A percentile compares a stretch with the other conserved stretches of the same genome.
phyloP scores from a whole-genome alignment of 2,113 vertebrate genomes.

The Anolis carolinensis region DNA sequence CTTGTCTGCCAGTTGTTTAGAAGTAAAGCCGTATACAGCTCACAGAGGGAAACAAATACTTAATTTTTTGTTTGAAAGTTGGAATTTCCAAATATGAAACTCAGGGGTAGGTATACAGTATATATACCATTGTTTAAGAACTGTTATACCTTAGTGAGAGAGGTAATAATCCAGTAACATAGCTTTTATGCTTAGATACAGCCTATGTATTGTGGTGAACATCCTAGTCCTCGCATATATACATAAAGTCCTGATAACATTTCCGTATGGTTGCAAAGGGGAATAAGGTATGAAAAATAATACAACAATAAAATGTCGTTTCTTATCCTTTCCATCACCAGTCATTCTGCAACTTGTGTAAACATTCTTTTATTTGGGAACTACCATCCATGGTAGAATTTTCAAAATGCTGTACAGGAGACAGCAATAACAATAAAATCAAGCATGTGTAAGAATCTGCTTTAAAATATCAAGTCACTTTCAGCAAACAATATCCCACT shows the following conservation, averaged over 20 bases:
- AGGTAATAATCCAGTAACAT: not conserved
- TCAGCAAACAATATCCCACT: not conserved
- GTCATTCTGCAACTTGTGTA: not conserved
- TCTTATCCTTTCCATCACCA: not conserved
- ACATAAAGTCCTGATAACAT: not conserved
- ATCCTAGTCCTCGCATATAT: no score
- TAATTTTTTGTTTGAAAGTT: not conserved
- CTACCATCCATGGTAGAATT: not conserved
- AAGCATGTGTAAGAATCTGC: not conserved
- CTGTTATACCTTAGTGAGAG: not conserved
- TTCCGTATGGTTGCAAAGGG: not conserved
- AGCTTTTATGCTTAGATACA: not conserved
- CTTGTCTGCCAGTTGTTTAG: not conserved
- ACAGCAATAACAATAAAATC: not conserved
- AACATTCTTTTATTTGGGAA: not conserved
- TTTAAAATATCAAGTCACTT: not conserved
- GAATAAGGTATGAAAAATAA: not conserved
- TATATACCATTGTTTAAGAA: not conserved
- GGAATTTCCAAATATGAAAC: not conserved
- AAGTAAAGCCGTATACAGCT: not conserved
- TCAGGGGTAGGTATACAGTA: not conserved
- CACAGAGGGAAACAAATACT: not conserved
- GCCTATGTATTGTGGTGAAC: not conserved
- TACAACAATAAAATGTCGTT: not conserved
- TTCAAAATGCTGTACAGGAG: not conserved